Evolutionary conservation across 2,113 vertebrate species (phyloP).

Genomic region (Anolis carolinensis): DNA sequence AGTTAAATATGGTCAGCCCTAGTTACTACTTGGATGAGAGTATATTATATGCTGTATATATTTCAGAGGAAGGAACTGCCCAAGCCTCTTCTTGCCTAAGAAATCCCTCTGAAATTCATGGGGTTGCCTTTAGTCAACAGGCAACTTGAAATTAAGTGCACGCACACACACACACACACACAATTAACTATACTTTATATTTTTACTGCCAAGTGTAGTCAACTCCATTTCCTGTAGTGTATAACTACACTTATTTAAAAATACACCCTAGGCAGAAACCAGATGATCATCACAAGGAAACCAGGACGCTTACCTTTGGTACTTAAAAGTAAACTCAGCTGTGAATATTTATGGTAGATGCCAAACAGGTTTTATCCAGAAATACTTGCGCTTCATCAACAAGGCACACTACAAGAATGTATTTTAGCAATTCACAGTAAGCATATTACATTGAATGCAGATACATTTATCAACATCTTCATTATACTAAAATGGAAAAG

Average conservation of each 20-base stretch:
- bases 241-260: constrained; percentile 2
- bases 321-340: background rate
- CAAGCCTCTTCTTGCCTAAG: too few species aligned
- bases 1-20: background rate
- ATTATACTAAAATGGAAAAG: background rate
- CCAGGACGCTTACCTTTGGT: background rate
- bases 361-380: background rate
- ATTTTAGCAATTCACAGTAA: background rate
- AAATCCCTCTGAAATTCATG: too few species aligned
- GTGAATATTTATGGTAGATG: background rate
- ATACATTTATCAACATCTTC: background rate
- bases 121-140: too few species aligned
- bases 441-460: background rate
- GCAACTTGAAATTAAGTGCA: too few species aligned
- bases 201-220: background rate
- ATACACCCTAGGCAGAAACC: background rate
- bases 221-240: background rate
- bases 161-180: too few species aligned
- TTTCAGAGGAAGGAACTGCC: too few species aligned
- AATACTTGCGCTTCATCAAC: background rate
- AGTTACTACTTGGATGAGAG: too few species aligned
- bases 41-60: too few species aligned
- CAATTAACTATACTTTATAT: background rate
- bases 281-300: constrained; percentile 22
- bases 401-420: background rate